These are phyloP conservation scores for Griposia aprilina DNA, from an alignment of 2,888 invertebrate genomes.

Conservation along the genomic window DNA sequence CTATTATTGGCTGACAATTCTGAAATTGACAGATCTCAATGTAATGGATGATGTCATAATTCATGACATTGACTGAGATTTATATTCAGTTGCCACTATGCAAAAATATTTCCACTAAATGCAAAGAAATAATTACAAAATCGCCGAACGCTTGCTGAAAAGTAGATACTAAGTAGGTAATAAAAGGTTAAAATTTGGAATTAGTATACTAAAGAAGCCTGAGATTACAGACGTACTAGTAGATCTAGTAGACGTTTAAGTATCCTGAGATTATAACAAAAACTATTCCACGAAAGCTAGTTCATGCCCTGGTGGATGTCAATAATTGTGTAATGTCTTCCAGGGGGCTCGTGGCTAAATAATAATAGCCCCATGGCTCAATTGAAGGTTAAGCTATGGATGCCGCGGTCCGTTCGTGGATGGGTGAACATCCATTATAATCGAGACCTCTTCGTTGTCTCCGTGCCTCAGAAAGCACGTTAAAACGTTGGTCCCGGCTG, in stretches of 20 bases:
- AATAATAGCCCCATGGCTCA: not conserved
- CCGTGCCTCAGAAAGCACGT: no score
- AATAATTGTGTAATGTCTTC: not conserved
- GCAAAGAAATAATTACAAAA: not conserved
- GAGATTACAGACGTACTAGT: no score
- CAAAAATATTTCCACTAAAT: not conserved
- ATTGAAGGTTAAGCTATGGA: not conserved
- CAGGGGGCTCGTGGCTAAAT: not conserved
- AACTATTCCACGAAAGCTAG: not conserved
- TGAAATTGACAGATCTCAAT: slow-evolving; percentile 1
- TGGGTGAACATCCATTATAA: not conserved
- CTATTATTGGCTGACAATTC: not conserved
- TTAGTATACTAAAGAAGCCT: no score
- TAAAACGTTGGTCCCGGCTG: not conserved
- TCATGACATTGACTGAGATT: slow-evolving; percentile 26
- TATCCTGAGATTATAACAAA: not conserved
- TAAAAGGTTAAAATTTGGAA: not conserved
- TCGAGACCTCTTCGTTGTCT: not conserved
- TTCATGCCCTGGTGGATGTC: not conserved
- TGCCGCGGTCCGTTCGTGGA: not conserved
- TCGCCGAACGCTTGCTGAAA: not conserved
- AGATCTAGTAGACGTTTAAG: no score
- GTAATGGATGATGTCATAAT: slow-evolving; percentile 20
- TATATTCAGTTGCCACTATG: slow-evolving; percentile 4
- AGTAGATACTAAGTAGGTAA: not conserved